Conservation (phyloP, 2,888 invertebrate species). For the Sericinus montela region DNA sequence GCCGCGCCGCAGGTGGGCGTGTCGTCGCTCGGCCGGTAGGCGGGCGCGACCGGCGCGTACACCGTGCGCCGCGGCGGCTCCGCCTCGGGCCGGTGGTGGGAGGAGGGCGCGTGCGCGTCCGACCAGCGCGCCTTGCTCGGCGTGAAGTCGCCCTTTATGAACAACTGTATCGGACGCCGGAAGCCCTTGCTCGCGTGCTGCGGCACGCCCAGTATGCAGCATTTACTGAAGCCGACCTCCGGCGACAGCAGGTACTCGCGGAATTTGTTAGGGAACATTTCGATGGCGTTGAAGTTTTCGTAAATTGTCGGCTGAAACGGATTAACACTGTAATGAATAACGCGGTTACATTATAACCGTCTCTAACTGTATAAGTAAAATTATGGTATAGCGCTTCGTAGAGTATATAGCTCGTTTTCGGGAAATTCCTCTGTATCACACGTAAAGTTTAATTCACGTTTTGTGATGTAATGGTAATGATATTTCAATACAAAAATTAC, state of each 20-base stretch:
- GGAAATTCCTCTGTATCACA: too few relatives aligned
- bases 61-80: conserved; percentile 75
- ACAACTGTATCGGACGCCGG: conserved; percentile 88
- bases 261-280: conserved; percentile 95
- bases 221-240: conserved; percentile 95
- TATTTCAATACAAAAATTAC: too few relatives aligned
- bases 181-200: conserved; percentile 93
- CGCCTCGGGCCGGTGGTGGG: conserved; percentile 79
- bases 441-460: too few relatives aligned
- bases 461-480: too few relatives aligned
- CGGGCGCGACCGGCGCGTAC: conserved; percentile 69
- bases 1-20: conserved; percentile 75
- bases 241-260: conserved; percentile 93
- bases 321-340: not conserved
- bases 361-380: too few relatives aligned
- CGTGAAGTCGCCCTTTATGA: conserved; percentile 82
- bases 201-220: conserved; percentile 90
- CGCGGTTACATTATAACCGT: too few relatives aligned
- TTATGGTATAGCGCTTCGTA: too few relatives aligned
- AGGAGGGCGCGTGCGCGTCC: conserved; percentile 82
- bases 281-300: conserved; percentile 90
- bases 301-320: conserved; percentile 88
- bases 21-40: conserved; percentile 72
- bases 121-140: conserved; percentile 82
- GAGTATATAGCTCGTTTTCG: too few relatives aligned